A percentile compares a stretch with the other conserved stretches of the same genome.
These are phyloP conservation scores for Megaleporinus macrocephalus DNA, from an alignment of 2,113 vertebrate species.

Conservation along the genomic window DNA sequence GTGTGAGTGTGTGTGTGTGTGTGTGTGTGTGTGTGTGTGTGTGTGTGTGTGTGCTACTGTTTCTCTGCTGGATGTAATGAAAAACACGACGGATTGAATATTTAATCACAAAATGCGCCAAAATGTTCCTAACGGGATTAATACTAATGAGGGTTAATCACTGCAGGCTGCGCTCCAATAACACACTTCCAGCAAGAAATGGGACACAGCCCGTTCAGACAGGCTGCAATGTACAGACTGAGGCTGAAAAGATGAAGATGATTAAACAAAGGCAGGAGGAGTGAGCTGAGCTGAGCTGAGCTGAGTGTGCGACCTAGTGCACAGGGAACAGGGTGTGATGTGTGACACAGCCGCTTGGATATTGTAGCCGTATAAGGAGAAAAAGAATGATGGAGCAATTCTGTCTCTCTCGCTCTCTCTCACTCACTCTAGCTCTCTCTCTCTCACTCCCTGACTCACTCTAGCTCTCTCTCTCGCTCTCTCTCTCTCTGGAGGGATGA, in stretches of 20 bases:
- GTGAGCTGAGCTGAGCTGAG: neutral
- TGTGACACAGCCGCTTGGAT: neutral
- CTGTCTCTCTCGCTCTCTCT: neutral
- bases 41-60: neutral
- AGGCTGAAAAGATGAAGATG: no score
- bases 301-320: neutral
- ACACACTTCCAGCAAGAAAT: neutral
- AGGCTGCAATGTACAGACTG: no score
- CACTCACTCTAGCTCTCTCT: no score
- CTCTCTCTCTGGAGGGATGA: neutral
- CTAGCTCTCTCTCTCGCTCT: no score
- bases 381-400: neutral
- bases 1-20: neutral
- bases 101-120: neutral
- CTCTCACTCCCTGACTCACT: no score
- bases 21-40: neutral
- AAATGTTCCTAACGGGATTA: conserved; percentile 18
- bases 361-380: neutral
- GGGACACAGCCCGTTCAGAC: neutral
- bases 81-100: neutral
- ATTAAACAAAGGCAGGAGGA: neutral
- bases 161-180: conserved; percentile 14
- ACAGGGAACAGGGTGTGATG: neutral
- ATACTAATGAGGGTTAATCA: conserved; percentile 19
- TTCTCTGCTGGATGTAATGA: neutral